These are phyloP conservation scores for Apamea anceps DNA, from an alignment of 2,888 invertebrate genomes.

Conservation along the genomic window DNA sequence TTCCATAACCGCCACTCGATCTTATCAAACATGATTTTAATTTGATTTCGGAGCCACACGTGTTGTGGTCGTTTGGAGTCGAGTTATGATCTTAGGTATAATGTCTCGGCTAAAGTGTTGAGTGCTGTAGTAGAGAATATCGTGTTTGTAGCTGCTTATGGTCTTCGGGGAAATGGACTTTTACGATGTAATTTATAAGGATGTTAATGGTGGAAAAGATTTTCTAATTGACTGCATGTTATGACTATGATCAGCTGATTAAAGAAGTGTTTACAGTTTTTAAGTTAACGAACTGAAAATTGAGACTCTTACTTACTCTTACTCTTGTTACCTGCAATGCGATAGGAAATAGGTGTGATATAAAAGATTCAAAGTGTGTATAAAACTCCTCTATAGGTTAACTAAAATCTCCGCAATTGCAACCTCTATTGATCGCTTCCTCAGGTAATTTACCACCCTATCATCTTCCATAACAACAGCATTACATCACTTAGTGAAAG, in stretches of 20 bases:
- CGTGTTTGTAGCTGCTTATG: constrained; percentile 26
- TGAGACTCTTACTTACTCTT: neutral
- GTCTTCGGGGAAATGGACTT: constrained; percentile 14
- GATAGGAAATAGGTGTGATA: neutral
- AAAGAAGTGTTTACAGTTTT: neutral
- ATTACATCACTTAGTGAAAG: constrained; percentile 66
- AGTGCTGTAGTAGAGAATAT: constrained; percentile 40
- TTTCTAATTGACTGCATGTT: constrained; percentile 20
- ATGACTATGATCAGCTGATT: neutral
- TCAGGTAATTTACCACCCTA: constrained; percentile 28
- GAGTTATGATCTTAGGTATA: constrained; percentile 87
- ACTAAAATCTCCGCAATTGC: neutral
- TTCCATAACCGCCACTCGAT: constrained; percentile 90
- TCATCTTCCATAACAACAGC: constrained; percentile 27
- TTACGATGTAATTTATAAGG: constrained; percentile 30
- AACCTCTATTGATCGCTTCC: constrained; percentile 29
- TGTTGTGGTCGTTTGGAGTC: constrained; percentile 85
- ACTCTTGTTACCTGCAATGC: neutral
- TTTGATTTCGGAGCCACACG: constrained; percentile 90
- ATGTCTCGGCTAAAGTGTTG: constrained; percentile 56
- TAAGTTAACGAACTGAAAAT: neutral
- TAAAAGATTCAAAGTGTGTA: neutral
- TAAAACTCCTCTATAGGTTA: neutral
- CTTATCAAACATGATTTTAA: constrained; percentile 91
- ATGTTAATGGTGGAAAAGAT: constrained; percentile 5